Percentiles rank a stretch among this genome's conserved stretches.
Conservation (phyloP, 1,140 invertebrate genomes). For the Drosophila murphyi region DNA sequence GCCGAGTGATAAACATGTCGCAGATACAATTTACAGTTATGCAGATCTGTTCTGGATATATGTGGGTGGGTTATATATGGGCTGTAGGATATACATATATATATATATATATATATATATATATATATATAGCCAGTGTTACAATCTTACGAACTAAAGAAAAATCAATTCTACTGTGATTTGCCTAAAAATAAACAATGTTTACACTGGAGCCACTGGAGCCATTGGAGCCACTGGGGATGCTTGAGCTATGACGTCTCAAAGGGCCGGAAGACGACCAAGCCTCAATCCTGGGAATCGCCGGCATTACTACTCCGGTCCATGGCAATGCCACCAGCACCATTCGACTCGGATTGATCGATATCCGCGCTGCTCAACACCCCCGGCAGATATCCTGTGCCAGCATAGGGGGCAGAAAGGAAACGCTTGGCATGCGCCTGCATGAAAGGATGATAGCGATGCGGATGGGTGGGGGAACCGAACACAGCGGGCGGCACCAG, state of each 20-base stretch:
- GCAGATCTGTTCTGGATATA: constrained; percentile 26
- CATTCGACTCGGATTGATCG: constrained; percentile 81
- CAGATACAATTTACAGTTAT: constrained; percentile 60
- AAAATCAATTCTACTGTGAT: constrained; percentile 19
- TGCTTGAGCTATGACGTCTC: constrained; percentile 36
- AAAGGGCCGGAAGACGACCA: constrained; percentile 68
- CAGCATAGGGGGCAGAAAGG: constrained; percentile 91
- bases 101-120: constrained; percentile 5
- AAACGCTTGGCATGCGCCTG: constrained; percentile 88
- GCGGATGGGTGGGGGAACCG: constrained; percentile 84
- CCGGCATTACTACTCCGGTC: constrained; percentile 64
- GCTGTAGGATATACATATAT: constrained; percentile 8
- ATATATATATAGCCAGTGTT: constrained; percentile 18
- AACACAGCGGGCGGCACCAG: constrained; percentile 86
- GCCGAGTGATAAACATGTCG: constrained; percentile 50
- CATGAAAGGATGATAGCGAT: constrained; percentile 83
- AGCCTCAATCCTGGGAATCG: constrained; percentile 70
- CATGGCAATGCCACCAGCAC: constrained; percentile 47
- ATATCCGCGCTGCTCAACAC: constrained; percentile 88
- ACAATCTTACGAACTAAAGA: constrained; percentile 39
- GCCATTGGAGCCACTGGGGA: neutral
- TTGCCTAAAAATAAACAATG: constrained; percentile 12
- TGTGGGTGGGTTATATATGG: neutral
- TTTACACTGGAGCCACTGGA: neutral
- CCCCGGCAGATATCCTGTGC: constrained; percentile 91